phyloP scores from a whole-genome alignment of 2,888 invertebrate genomes.

The Nymphalis urticae region DNA sequence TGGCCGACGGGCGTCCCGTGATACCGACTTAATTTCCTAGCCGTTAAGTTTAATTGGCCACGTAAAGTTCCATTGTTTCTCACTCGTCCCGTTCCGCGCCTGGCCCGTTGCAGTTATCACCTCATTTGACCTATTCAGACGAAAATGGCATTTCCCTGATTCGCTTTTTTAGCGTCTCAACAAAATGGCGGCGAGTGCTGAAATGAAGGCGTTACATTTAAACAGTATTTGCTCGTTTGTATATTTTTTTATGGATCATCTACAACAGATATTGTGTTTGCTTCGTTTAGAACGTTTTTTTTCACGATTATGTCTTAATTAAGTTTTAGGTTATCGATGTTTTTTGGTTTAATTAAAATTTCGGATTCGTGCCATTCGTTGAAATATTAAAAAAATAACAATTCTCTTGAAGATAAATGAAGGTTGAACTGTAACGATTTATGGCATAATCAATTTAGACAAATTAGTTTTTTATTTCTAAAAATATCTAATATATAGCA shows the following conservation, averaged over 20 bases:
- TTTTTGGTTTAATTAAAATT: background rate
- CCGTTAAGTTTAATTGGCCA: conserved; percentile 64
- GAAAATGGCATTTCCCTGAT: conserved; percentile 60
- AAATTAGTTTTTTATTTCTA: background rate
- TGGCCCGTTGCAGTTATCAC: conserved; percentile 55
- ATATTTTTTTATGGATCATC: conserved; percentile 30
- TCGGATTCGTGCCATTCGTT: too few species aligned
- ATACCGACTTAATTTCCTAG: conserved; percentile 66
- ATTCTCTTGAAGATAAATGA: too few species aligned
- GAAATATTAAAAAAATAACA: too few species aligned
- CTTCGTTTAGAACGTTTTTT: conserved; percentile 26
- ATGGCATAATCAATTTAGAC: background rate
- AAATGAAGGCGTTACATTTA: conserved; percentile 34
- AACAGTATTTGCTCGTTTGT: conserved; percentile 30
- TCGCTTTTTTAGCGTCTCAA: conserved; percentile 44
- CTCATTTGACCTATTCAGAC: conserved; percentile 55
- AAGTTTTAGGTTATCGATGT: background rate
- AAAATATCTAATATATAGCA: background rate
- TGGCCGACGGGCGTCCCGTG: conserved; percentile 47
- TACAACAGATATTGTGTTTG: conserved; percentile 22
- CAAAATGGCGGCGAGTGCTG: conserved; percentile 28
- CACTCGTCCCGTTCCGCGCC: conserved; percentile 45
- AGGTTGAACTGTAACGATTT: too few species aligned
- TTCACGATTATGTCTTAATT: conserved; percentile 3
- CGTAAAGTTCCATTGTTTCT: conserved; percentile 69